These are phyloP conservation scores for Oscarella lobularis DNA, from an alignment of 37 sponge, comb jelly and placozoan species.

Conservation along the genomic window DNA sequence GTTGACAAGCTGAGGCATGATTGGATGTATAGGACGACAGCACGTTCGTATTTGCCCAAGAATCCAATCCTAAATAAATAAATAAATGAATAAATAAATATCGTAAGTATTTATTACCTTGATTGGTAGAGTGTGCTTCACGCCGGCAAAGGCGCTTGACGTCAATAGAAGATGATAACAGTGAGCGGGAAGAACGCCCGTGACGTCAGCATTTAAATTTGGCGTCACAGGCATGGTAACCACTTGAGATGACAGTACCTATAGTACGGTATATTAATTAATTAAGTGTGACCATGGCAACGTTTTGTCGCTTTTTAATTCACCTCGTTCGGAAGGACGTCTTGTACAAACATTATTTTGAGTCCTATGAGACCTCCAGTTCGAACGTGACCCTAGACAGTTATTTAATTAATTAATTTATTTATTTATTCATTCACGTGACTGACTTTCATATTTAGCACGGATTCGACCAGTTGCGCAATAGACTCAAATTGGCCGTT, in stretches of 20 bases:
- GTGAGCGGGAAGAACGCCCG: conserved; percentile 74
- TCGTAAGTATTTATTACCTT: too few species aligned
- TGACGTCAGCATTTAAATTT: conserved; percentile 44
- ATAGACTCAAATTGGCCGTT: conserved; percentile 50
- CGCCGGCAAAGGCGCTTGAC: conserved; percentile 46
- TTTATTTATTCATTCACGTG: too few species aligned
- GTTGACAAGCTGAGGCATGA: not conserved
- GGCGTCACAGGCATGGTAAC: conserved; percentile 60
- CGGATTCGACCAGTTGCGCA: conserved; percentile 37
- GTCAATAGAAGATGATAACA: conserved; percentile 74
- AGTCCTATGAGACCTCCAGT: not conserved
- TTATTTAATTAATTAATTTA: too few species aligned
- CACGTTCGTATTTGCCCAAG: not conserved
- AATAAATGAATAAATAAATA: too few species aligned
- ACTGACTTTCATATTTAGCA: conserved; percentile 53
- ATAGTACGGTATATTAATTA: not conserved
- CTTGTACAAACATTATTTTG: not conserved
- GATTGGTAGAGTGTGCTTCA: conserved; percentile 50
- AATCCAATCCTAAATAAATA: not conserved
- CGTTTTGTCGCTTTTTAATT: not conserved
- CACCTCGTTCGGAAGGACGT: not conserved
- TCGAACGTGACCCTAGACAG: not conserved
- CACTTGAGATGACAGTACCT: conserved; percentile 64
- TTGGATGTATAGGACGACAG: not conserved
- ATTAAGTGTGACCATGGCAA: not conserved